phyloP scores from a whole-genome alignment of 2,888 invertebrate genomes.

The Maniola hyperantus region DNA sequence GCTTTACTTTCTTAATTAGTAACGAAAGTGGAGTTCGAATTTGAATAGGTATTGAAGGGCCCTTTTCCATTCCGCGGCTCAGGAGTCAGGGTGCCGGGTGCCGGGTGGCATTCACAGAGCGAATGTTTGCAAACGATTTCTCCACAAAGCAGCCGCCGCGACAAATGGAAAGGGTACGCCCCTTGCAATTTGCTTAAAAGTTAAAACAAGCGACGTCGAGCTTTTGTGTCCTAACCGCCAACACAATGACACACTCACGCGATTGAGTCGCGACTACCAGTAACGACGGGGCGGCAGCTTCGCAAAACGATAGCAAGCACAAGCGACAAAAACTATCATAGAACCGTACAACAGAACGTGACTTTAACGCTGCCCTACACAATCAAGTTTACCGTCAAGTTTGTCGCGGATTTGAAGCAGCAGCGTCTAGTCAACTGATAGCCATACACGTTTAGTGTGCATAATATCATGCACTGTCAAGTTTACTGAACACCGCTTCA shows the following conservation, averaged over 20 bases:
- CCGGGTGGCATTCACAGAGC: conserved; percentile 45
- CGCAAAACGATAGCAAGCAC: neutral
- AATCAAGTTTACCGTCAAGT: no score
- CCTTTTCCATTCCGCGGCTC: conserved; percentile 40
- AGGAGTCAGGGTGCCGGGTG: no score
- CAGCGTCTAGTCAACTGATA: no score
- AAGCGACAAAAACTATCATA: no score
- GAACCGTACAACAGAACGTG: no score
- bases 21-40: conserved; percentile 45
- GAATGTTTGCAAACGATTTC: conserved; percentile 61
- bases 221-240: conserved; percentile 49
- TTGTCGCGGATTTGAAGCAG: no score
- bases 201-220: conserved; percentile 64
- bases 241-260: conserved; percentile 43
- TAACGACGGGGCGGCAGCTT: neutral
- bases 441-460: no score
- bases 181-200: conserved; percentile 76
- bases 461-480: no score
- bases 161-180: conserved; percentile 52
- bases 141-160: conserved; percentile 51
- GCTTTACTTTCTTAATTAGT: conserved; percentile 45
- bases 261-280: conserved; percentile 28
- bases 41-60: conserved; percentile 43
- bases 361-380: no score
- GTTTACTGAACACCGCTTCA: no score